Base-by-base conservation (phyloP, 2,888 invertebrate genomes). In the Eremobia ochroleuca region DNA sequence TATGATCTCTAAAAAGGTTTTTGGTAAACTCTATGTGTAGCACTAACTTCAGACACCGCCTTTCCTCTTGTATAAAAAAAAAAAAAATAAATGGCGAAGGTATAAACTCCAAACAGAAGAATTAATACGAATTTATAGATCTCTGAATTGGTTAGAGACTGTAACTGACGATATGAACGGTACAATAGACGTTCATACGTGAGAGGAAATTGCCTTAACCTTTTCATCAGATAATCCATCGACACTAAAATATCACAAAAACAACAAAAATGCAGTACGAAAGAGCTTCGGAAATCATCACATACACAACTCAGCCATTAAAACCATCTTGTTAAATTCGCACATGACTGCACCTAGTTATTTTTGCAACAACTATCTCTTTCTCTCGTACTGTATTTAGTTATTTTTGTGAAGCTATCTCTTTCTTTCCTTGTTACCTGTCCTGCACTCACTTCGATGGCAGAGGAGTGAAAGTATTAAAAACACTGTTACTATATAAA, bases 381-480 rank as follows among this genome's bases (percentile, higher is more conserved):
- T 58, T 79, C 40, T 31, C 2, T 65, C 76, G 0, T 55, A 59
- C 11, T 37, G 65, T 28, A 43, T 66, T 66, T 65, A 31, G 40
- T 75, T 72, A 75, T 70, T 65, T 78, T 73, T 49, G 21, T 71
- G 46, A 31, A 61, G 58, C 59, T 58, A 37, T 79, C 76, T 77
- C 64, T 82, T 49, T 85, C 77, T 15, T 55, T 62, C 75, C 65
- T 79, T 55, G 55, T 78, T 77, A 81, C 59, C 52, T 13, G 69
- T 76, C 73, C 66, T 75, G 82, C 72, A 73, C 64, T 83, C 21
- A 64, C 70, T 61, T 52, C 58, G 52, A 65, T 75, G 61, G 62
- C 59, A 28, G 72, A 77, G 78, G 62, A 71, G 88, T 81, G 88
- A 88, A 88, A 88, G 88, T 87, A 73, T 77, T 85, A 83, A 86